A percentile compares a stretch with the other conserved stretches of the same genome.
phyloP scores from a whole-genome alignment of 2,797 vertebrate genomes.

The Periophthalmus magnuspinnatus region DNA sequence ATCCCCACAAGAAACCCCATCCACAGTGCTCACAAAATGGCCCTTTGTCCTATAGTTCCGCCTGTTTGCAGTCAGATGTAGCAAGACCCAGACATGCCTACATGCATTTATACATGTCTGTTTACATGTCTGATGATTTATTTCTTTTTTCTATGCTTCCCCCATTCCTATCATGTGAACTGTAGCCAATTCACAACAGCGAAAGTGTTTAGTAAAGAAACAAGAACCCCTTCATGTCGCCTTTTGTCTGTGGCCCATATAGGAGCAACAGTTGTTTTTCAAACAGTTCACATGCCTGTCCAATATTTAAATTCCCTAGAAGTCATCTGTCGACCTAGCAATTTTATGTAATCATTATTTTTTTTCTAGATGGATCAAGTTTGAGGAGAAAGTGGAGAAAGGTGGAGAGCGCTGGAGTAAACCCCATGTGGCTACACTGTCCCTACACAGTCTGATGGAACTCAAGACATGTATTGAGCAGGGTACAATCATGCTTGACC shows the following conservation, averaged over 20 bases:
- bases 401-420: slow-evolving; percentile 98
- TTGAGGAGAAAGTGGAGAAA: slow-evolving; percentile 97
- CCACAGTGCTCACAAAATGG: slow-evolving; percentile 56
- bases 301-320: neutral
- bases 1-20: slow-evolving; percentile 71
- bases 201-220: slow-evolving; percentile 52
- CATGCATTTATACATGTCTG: neutral
- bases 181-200: slow-evolving; percentile 44
- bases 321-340: neutral
- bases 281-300: neutral
- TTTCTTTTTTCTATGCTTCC: slow-evolving; percentile 18
- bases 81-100: slow-evolving; percentile 11
- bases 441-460: slow-evolving; percentile 89
- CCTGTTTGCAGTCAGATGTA: slow-evolving; percentile 1
- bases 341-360: neutral
- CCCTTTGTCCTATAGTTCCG: slow-evolving; percentile 57
- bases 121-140: slow-evolving; percentile 25
- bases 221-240: slow-evolving; percentile 32
- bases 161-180: slow-evolving; percentile 16
- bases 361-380: slow-evolving; percentile 93
- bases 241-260: slow-evolving; percentile 30
- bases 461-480: slow-evolving; percentile 91
- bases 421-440: slow-evolving; percentile 88
- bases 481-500: slow-evolving; percentile 90
- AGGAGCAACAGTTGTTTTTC: neutral